Evolutionary conservation across 2,113 vertebrate genomes (phyloP), one percentile per base, ranked within the genome.

Genomic region (Varanus salvator): DNA sequence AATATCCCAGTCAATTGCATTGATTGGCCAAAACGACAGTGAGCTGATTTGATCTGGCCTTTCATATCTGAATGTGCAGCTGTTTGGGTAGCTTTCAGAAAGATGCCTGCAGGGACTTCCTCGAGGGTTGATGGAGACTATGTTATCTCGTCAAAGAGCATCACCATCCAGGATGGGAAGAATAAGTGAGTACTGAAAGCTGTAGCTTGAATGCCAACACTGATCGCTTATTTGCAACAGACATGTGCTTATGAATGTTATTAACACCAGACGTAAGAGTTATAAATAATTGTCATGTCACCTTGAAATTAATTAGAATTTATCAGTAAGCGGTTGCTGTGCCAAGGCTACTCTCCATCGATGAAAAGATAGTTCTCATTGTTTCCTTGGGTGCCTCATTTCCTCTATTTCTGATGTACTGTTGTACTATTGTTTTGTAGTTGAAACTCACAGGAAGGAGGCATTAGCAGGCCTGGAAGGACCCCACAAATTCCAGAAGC

Each of bases 31-130:
- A 87, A 94, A 80, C 80, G 78, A 93, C 81, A n/a, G 25, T 83
- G 72, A 85, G 89, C 80, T 93, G 93, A 93, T 94, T 72, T 84
- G 89, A 91, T 87, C 38, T 83, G 54, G 21, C 75, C 89, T 93
- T 94, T 93, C 85, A 69, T 89, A 95, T 93, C 93, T 12, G 81
- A 85, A 92, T 44, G 29, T 86, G 3, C 87, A 94, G 88, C 93
- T 95, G 90, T 94, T 93, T 91, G 78, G 93, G 87, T 83, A 86
- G 72, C 15, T 84, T 90, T 89, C 92, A 92, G 84, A 93, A 92
- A 92, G 89, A 89, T 90, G 76, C n/a, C 89, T 89, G 89, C 27
- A 86, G 88, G 85, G 89, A 68, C 38, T 93, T 90, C 29, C 3
- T 84, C 50, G 38, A 8, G n/a, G 50, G 48, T 44, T 77, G 88